Evolutionary conservation across 2,888 invertebrate species (phyloP), one percentile per base, ranked within the genome.

Genomic region (Tridacna gigas): DNA sequence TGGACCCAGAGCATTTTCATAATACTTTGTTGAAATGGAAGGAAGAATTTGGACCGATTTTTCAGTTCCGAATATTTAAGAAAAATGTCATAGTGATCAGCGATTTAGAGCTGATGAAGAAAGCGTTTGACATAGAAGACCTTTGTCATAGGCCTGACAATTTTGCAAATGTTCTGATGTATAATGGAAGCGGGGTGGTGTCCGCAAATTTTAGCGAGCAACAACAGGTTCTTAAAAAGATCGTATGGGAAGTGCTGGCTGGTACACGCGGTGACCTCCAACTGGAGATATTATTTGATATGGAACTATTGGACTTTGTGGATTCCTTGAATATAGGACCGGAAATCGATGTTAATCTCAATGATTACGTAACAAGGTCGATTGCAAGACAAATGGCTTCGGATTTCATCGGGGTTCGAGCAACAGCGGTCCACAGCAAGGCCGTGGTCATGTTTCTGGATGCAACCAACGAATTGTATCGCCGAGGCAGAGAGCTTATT

Each of bases 141-240:
- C 13, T 71, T 4, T 51, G 51, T 22, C 71, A 71, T 13, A 28
- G 71, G 22, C 71, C 71, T 12, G 71, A 71, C 13, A 71, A 71
- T 15, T 71, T 71, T 26, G 71, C 71, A 0, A 71, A 71, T 20
- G 71, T 71, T 25, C 71, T 71, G 12, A 71, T 71, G 71, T 71
- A 71, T 25, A 51, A 71, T 26, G 71, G 71, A 0, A 71, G 71
- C 13, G 71, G 71, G 22, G 51, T 71, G 12, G 71, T 71, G 11
- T 71, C 71, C 12, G 71, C 71, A 15, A 71, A 71, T 47, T 71
- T 71, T 26, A 25, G 47, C 26, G 71, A 71, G 20, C 71, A 71
- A 71, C 71, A 71, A 26, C 22, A 51, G 12, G 51, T 71, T 13
- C 25, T 48, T 1, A 71, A 71, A 25, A 51, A 51, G 25, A 71